Evolutionary conservation across 2,888 invertebrate species (phyloP).

Genomic region (Girardia tigrina): DNA sequence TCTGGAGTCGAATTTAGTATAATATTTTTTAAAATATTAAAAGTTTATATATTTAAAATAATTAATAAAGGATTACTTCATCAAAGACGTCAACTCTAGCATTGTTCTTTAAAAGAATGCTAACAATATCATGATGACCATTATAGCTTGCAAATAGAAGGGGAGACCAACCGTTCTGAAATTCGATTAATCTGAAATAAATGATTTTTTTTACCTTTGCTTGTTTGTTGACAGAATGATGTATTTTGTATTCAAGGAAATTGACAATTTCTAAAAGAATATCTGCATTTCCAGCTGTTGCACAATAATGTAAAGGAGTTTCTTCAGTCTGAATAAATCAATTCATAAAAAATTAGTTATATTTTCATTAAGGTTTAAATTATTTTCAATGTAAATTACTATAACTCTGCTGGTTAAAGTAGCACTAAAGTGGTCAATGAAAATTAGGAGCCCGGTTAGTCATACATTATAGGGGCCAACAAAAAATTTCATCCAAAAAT

Average conservation of each 20-base stretch:
- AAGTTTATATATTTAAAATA: too few species aligned
- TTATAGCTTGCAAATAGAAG: constrained; percentile 82
- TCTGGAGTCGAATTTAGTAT: too few species aligned
- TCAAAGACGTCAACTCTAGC: constrained; percentile 98
- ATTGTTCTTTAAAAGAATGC: constrained; percentile 69
- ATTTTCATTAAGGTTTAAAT: too few species aligned
- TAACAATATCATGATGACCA: constrained; percentile 81
- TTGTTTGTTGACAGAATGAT: constrained; percentile 81
- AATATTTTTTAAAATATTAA: too few species aligned
- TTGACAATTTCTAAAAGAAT: constrained; percentile 81
- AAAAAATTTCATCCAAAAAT: too few species aligned
- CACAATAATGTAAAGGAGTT: constrained; percentile 86
- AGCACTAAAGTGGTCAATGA: too few species aligned
- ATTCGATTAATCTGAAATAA: constrained; percentile 4
- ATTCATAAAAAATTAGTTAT: too few species aligned
- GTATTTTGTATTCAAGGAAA: constrained; percentile 73
- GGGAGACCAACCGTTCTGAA: constrained; percentile 71
- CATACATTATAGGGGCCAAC: too few species aligned
- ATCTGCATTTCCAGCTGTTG: constrained; percentile 83
- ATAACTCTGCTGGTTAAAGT: too few species aligned
- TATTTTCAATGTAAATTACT: too few species aligned
- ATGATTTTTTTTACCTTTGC: constrained; percentile 57
- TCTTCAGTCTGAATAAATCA: constrained; percentile 69
- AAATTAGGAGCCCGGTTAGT: too few species aligned
- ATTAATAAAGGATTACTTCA: constrained; percentile 64